Evolutionary conservation across 35 echinoderm and acorn worm genomes (phyloP).

Genomic region (Stichopus chloronotus): DNA sequence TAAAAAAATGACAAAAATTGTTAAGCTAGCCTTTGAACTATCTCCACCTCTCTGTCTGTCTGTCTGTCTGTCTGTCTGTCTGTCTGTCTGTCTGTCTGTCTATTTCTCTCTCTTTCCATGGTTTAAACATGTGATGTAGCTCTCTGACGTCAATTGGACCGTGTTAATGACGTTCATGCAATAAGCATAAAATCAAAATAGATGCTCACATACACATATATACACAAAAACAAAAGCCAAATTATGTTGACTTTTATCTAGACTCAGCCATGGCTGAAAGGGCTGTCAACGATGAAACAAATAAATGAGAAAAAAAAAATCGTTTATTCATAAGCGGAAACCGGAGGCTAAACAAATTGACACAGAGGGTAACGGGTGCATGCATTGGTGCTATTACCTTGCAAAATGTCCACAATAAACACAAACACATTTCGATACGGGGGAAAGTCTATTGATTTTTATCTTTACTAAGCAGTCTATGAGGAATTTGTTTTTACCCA

Average conservation of each 20-base stretch:
- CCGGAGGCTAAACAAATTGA: neutral
- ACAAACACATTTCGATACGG: neutral
- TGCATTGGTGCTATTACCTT: neutral
- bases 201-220: too few species aligned
- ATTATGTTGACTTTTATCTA: neutral
- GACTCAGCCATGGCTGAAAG: neutral
- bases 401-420: neutral
- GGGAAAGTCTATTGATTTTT: neutral
- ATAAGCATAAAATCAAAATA: too few species aligned
- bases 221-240: neutral
- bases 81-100: too few species aligned
- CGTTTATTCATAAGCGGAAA: neutral
- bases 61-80: too few species aligned
- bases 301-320: neutral
- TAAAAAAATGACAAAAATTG: too few species aligned
- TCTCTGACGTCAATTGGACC: too few species aligned
- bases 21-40: too few species aligned
- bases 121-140: too few species aligned
- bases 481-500: neutral
- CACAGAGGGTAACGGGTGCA: neutral
- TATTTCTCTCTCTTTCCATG: too few species aligned
- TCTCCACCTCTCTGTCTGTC: too few species aligned
- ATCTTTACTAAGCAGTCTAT: neutral
- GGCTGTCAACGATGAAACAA: neutral
- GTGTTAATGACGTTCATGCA: too few species aligned